Percentiles rank a stretch among this genome's conserved stretches.
Evolutionary conservation across 2,797 vertebrate species (phyloP).

Genomic region (Eptatretus atami): DNA sequence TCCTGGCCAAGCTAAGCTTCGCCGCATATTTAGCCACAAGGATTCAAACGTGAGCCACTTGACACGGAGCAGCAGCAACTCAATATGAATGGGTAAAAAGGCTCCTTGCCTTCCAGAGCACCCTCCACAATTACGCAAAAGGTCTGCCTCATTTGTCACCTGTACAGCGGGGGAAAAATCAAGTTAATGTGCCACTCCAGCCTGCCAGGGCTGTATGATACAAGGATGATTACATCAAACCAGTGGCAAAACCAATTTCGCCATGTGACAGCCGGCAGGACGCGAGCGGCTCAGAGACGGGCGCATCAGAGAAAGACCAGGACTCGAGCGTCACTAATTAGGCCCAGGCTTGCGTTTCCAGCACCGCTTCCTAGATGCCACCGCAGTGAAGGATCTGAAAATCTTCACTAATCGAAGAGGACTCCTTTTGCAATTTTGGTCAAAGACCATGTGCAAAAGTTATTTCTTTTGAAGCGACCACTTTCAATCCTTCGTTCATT

Average conservation of each 20-base stretch:
- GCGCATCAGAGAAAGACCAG: constrained; percentile 47
- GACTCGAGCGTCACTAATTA: no score
- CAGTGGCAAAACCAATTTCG: constrained; percentile 30
- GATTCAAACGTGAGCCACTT: no score
- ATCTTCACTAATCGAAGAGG: constrained; percentile 30
- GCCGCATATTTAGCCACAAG: no score
- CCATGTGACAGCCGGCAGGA: constrained; percentile 71
- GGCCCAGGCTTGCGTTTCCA: constrained; percentile 43
- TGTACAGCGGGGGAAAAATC: constrained; percentile 31
- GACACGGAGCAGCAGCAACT: no score
- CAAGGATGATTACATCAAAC: constrained; percentile 94
- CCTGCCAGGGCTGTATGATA: constrained; percentile 66
- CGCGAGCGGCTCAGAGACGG: constrained; percentile 98
- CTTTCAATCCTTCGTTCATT: no score
- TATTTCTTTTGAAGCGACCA: no score
- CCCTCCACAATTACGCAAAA: constrained; percentile 98
- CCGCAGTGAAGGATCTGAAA: constrained; percentile 47
- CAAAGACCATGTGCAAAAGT: background rate
- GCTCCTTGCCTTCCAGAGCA: constrained; percentile 11
- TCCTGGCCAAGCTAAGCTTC: no score
- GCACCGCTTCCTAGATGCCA: constrained; percentile 14
- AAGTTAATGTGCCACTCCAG: constrained; percentile 70
- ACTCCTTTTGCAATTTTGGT: constrained; percentile 14
- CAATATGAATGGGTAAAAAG: background rate
- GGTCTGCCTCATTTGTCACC: constrained; percentile 98